phyloP scores from a whole-genome alignment of 2,888 invertebrate genomes.

The Suillia variegata region DNA sequence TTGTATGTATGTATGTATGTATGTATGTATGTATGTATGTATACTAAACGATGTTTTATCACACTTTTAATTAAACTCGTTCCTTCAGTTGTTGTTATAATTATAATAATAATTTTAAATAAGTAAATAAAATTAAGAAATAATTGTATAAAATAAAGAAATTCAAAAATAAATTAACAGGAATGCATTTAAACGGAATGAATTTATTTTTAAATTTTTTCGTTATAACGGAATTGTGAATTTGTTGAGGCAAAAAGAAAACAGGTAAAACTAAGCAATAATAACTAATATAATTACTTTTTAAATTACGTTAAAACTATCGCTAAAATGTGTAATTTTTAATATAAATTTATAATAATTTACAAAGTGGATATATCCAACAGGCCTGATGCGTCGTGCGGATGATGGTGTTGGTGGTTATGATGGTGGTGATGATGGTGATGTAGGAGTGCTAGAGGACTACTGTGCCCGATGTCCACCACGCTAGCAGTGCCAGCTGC shows the following conservation, averaged over 20 bases:
- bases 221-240: too few relatives aligned
- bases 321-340: conserved; percentile 7
- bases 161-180: not conserved
- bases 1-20: not conserved
- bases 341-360: conserved; percentile 44
- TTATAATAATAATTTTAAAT: too few relatives aligned
- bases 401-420: conserved; percentile 37
- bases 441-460: conserved; percentile 33
- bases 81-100: not conserved
- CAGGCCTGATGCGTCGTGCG: conserved; percentile 50
- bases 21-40: not conserved
- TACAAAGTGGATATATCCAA: conserved; percentile 62
- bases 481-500: conserved; percentile 25
- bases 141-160: not conserved
- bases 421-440: conserved; percentile 41
- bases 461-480: conserved; percentile 29
- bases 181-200: not conserved
- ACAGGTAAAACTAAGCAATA: not conserved
- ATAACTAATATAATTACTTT: not conserved
- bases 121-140: not conserved
- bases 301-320: conserved; percentile 43
- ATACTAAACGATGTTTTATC: conserved; percentile 31
- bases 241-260: too few relatives aligned
- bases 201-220: too few relatives aligned
- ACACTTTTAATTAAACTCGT: conserved; percentile 25